Evolutionary conservation across 2,113 vertebrate species (phyloP).

Genomic region (Macroglossus sobrinus): DNA sequence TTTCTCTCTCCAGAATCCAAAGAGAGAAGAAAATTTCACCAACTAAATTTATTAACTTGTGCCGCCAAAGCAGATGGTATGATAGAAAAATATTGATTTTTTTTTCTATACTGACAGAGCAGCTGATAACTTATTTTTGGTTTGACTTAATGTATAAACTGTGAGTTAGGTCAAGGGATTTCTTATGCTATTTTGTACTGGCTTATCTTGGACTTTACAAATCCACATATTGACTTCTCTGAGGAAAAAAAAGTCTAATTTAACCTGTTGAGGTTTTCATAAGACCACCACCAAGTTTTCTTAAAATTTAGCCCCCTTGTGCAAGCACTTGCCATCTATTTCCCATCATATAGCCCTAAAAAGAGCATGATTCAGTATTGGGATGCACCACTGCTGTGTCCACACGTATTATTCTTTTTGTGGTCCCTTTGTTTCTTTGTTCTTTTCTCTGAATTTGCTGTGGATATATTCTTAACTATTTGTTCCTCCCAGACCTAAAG

Average conservation of each 20-base stretch:
- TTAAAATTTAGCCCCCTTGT: background rate
- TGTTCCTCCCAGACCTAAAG: background rate
- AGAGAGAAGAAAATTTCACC: slow-evolving; percentile 70
- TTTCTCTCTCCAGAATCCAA: slow-evolving; percentile 69
- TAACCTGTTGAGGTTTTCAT: slow-evolving; percentile 34
- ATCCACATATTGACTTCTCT: slow-evolving; percentile 58
- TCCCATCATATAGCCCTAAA: background rate
- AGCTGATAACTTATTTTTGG: slow-evolving; percentile 73
- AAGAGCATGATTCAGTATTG: background rate
- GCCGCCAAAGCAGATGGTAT: slow-evolving; percentile 68
- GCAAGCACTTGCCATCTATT: background rate
- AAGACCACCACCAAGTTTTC: slow-evolving; percentile 20
- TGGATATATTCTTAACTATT: background rate
- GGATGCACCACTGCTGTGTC: background rate
- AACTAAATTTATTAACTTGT: slow-evolving; percentile 73
- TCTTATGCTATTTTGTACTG: slow-evolving; percentile 68
- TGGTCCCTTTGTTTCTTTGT: background rate
- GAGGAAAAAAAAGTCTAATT: slow-evolving; percentile 21
- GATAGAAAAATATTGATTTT: slow-evolving; percentile 75
- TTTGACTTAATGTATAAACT: slow-evolving; percentile 73
- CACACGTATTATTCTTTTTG: background rate
- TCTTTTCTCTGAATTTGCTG: background rate
- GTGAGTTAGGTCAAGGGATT: slow-evolving; percentile 70
- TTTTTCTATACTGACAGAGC: slow-evolving; percentile 67
- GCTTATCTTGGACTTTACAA: slow-evolving; percentile 66